phyloP scores from a whole-genome alignment of 2,888 invertebrate genomes.

The Trilocha varians region DNA sequence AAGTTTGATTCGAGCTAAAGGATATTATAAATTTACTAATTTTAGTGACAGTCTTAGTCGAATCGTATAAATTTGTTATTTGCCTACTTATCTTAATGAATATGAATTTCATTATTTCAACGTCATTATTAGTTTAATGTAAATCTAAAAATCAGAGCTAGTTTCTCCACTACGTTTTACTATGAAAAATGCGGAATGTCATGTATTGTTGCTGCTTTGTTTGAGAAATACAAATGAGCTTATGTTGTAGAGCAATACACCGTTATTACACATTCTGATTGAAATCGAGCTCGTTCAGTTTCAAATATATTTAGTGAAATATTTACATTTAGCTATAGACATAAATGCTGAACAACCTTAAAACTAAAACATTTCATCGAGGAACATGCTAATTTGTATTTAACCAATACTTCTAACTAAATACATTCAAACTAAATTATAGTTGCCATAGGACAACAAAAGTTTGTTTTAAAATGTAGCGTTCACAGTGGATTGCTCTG shows the following conservation, averaged over 20 bases:
- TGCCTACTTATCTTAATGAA: not conserved
- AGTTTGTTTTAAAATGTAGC: not conserved
- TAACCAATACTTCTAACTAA: not conserved
- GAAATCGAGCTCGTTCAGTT: too few relatives aligned
- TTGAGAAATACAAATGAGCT: slow-evolving; percentile 11
- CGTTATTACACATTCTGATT: not conserved
- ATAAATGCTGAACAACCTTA: not conserved
- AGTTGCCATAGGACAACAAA: not conserved
- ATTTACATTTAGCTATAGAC: slow-evolving; percentile 19
- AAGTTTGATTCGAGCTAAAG: not conserved
- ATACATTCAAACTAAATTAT: not conserved
- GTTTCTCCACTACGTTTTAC: slow-evolving; percentile 10
- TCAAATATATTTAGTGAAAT: slow-evolving; percentile 10
- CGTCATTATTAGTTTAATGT: not conserved
- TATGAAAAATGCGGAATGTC: slow-evolving; percentile 28
- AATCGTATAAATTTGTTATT: not conserved
- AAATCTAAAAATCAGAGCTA: not conserved
- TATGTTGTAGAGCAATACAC: not conserved
- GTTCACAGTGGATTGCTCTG: slow-evolving; percentile 15
- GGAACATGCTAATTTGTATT: not conserved
- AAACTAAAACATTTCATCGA: not conserved
- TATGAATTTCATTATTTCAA: not conserved
- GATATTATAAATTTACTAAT: not conserved
- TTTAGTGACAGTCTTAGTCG: not conserved
- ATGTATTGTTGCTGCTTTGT: slow-evolving; percentile 21